Conservation (phyloP, 1,140 invertebrate genomes). For the Penaeus chinensis region DNA sequence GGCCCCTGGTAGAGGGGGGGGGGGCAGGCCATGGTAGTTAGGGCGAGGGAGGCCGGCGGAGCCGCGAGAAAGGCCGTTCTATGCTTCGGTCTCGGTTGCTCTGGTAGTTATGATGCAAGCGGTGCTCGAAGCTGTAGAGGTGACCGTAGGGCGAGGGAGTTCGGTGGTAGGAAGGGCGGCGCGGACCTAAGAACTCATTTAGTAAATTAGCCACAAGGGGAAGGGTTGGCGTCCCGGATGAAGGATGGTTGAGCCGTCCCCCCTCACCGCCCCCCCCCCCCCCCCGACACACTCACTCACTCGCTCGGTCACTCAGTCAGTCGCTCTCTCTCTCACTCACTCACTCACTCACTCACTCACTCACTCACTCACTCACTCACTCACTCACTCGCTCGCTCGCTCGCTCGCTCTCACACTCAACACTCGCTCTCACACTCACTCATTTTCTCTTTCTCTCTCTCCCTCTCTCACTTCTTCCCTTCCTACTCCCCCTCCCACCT, state of each 20-base stretch:
- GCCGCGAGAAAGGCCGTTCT: too few relatives aligned
- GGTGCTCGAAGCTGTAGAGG: not conserved
- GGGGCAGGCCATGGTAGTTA: too few relatives aligned
- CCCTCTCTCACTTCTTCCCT: not conserved
- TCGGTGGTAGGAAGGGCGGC: not conserved
- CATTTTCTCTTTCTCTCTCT: not conserved
- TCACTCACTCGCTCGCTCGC: not conserved
- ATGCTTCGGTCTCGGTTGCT: too few relatives aligned
- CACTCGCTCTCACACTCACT: not conserved
- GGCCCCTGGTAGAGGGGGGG: too few relatives aligned
- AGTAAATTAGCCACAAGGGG: constrained; percentile 43
- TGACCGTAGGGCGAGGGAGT: not conserved
- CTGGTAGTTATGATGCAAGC: too few relatives aligned
- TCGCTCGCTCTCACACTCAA: not conserved
- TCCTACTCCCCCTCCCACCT: not conserved
- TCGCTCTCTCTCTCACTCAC: not conserved
- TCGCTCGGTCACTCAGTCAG: not conserved
- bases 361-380: not conserved
- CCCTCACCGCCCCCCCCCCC: not conserved
- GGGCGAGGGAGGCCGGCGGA: too few relatives aligned
- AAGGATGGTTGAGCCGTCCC: not conserved
- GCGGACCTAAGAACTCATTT: constrained; percentile 36
- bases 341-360: not conserved
- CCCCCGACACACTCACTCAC: not conserved
- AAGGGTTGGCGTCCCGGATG: constrained; percentile 21